Percentiles rank a stretch among this genome's conserved stretches.
Evolutionary conservation across 2,797 vertebrate species (phyloP).

Genomic region (Bufotes viridis): DNA sequence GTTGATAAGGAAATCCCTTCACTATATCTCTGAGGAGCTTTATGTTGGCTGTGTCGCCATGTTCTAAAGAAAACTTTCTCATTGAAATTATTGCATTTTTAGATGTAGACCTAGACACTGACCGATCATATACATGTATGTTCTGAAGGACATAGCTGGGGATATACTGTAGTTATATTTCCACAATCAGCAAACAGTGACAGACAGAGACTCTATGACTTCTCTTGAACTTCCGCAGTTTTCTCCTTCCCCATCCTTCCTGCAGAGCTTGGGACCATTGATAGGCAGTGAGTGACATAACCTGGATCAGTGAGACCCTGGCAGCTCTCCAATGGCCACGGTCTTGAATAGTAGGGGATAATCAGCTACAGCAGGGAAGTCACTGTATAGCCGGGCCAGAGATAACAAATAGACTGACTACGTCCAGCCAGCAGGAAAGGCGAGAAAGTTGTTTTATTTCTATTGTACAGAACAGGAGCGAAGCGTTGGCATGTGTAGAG

Average conservation of each 20-base stretch:
- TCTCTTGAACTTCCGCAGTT: constrained; percentile 23
- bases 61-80: neutral
- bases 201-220: constrained; percentile 28
- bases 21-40: neutral
- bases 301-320: constrained; percentile 37
- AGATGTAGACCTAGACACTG: constrained; percentile 1
- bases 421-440: constrained; percentile 26
- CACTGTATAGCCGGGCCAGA: constrained; percentile 28
- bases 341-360: constrained; percentile 41
- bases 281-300: constrained; percentile 53
- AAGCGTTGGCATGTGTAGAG: constrained; percentile 20
- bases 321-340: constrained; percentile 34
- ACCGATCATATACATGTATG: neutral
- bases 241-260: constrained; percentile 44
- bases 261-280: constrained; percentile 35
- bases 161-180: neutral
- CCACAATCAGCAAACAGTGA: constrained; percentile 24
- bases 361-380: constrained; percentile 33
- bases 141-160: neutral
- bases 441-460: constrained; percentile 28
- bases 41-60: neutral
- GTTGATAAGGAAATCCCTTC: neutral
- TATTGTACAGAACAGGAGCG: constrained; percentile 11
- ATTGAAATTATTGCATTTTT: constrained; percentile 13
- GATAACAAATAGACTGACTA: constrained; percentile 39